These are phyloP conservation scores for Galaxea fascicularis DNA, from an alignment of 92 coral and sea anemone genomes.

Conservation along the genomic window DNA sequence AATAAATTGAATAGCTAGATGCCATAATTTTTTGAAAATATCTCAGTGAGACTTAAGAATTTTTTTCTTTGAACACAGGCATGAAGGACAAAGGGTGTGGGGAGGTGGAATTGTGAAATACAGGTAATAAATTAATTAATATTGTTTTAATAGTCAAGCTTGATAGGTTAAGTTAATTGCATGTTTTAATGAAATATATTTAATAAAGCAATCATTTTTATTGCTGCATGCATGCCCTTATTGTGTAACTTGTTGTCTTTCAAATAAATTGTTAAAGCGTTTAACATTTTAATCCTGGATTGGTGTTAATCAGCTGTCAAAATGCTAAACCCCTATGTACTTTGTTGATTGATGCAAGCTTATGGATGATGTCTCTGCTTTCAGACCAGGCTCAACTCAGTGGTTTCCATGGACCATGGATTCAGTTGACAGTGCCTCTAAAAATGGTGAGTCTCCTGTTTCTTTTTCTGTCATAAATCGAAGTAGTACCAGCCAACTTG, in stretches of 20 bases:
- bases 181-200: too few relatives aligned
- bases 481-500: too few relatives aligned
- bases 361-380: neutral
- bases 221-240: too few relatives aligned
- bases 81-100: conserved; percentile 97
- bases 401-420: conserved; percentile 99
- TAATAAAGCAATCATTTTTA: too few relatives aligned
- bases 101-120: conserved; percentile 98
- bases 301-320: neutral
- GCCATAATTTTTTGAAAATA: too few relatives aligned
- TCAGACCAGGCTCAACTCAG: conserved; percentile 79
- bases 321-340: neutral
- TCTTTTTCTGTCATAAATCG: neutral
- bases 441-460: neutral
- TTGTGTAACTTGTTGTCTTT: too few relatives aligned
- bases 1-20: too few relatives aligned
- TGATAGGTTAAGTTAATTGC: too few relatives aligned
- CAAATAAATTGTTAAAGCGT: too few relatives aligned
- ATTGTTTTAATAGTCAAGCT: neutral
- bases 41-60: neutral
- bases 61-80: conserved; percentile 61
- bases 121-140: conserved; percentile 54
- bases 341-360: neutral
- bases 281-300: too few relatives aligned
- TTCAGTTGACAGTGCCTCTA: conserved; percentile 68